A percentile compares a stretch with the other conserved stretches of the same genome.
Conservation (phyloP, 30 jellyfish, hydroid and myxozoan species). For the Aurelia sp. region DNA sequence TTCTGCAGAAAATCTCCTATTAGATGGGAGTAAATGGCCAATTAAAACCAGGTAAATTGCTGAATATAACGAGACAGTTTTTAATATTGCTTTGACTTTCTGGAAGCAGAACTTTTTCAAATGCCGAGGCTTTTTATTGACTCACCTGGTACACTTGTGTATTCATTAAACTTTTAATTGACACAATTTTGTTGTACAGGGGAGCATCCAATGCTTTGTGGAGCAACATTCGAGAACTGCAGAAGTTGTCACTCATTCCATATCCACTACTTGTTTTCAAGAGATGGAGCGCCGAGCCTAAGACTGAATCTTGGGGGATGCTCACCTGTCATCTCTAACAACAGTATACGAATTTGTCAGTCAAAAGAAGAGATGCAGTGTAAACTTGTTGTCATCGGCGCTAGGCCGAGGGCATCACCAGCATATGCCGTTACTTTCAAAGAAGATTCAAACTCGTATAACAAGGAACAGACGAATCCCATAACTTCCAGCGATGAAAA, state of each 20-base stretch:
- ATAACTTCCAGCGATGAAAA: too few relatives aligned
- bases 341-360: conserved; percentile 42
- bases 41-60: too few relatives aligned
- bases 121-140: too few relatives aligned
- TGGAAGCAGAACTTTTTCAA: too few relatives aligned
- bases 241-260: conserved; percentile 18
- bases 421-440: conserved; percentile 39
- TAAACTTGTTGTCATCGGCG: conserved; percentile 21
- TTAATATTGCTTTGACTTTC: too few relatives aligned
- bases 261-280: conserved; percentile 45
- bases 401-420: conserved; percentile 66
- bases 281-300: conserved; percentile 17
- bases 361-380: conserved; percentile 38
- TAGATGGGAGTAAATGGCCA: too few relatives aligned
- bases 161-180: too few relatives aligned
- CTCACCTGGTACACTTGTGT: too few relatives aligned
- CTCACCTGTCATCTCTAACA: conserved; percentile 36
- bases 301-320: conserved; percentile 58
- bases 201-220: conserved; percentile 7
- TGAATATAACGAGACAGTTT: too few relatives aligned
- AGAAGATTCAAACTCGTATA: neutral
- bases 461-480: too few relatives aligned
- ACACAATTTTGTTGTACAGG: neutral
- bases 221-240: conserved; percentile 46
- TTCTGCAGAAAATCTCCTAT: too few relatives aligned